Conservation (phyloP, 2,888 invertebrate genomes). For the Drosophila seclusa region DNA sequence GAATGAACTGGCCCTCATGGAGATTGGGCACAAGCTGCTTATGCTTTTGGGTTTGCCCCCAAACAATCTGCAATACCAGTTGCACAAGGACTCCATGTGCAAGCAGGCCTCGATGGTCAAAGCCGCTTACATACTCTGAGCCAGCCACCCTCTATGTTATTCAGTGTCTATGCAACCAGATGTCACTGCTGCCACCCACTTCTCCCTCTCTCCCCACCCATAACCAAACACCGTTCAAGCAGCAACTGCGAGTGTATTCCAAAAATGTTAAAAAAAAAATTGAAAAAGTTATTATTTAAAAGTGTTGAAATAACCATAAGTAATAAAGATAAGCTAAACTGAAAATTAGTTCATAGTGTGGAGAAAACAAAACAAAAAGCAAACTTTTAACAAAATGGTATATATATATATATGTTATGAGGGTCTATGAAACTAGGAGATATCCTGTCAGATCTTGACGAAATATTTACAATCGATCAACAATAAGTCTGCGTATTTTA, state of each 20-base stretch:
- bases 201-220: background rate
- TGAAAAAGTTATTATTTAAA: background rate
- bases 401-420: background rate
- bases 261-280: slow-evolving; percentile 53
- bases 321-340: background rate
- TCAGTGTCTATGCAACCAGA: slow-evolving; percentile 18
- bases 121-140: slow-evolving; percentile 79
- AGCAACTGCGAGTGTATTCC: slow-evolving; percentile 48
- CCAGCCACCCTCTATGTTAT: slow-evolving; percentile 22
- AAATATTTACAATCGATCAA: background rate
- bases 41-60: slow-evolving; percentile 90
- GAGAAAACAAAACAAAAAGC: background rate
- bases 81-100: slow-evolving; percentile 92
- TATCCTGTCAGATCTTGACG: background rate
- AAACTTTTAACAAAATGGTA: background rate
- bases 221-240: background rate
- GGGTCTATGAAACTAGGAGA: background rate
- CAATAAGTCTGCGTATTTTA: too few relatives aligned
- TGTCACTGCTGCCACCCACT: background rate
- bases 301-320: slow-evolving; percentile 1
- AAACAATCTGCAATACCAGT: slow-evolving; percentile 88
- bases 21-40: slow-evolving; percentile 95
- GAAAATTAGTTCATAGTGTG: background rate
- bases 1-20: slow-evolving; percentile 90
- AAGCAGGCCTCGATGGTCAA: slow-evolving; percentile 92